A percentile compares a stretch with the other conserved stretches of the same genome.
phyloP scores from a whole-genome alignment of 2,113 vertebrate genomes.

The Leucoraja erinaceus region DNA sequence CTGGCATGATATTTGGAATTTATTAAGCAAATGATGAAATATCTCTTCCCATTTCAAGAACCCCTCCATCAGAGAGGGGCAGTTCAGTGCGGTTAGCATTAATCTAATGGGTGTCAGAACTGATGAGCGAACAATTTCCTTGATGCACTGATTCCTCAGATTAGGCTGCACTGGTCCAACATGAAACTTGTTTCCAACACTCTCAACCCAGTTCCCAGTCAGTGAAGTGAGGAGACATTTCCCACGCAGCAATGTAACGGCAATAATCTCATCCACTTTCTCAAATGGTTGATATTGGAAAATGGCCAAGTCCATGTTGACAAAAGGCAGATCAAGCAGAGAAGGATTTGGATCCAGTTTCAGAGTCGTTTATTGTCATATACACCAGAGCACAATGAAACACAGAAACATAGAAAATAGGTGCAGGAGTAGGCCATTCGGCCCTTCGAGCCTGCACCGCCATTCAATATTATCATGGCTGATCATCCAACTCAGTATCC shows the following conservation, averaged over 20 bases:
- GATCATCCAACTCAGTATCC: no score
- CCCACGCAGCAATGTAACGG: not conserved
- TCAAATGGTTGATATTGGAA: not conserved
- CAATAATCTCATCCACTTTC: not conserved
- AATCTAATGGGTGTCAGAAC: not conserved
- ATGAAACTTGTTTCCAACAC: not conserved
- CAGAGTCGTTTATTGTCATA: no score
- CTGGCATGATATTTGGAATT: not conserved
- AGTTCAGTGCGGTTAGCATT: not conserved
- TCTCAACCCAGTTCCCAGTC: not conserved
- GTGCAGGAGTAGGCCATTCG: no score
- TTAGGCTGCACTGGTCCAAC: not conserved
- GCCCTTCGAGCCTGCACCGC: no score
- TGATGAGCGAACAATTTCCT: not conserved
- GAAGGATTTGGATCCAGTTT: not conserved
- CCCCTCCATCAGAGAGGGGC: not conserved
- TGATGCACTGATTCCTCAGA: not conserved
- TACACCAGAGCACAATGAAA: no score
- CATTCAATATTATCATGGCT: no score
- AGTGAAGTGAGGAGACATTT: not conserved
- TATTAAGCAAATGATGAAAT: not conserved
- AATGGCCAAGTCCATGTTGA: not conserved
- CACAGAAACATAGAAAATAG: no score
- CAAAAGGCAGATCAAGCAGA: not conserved
- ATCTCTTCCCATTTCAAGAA: not conserved